phyloP scores from a whole-genome alignment of 2,797 vertebrate genomes.

The Poeciliopsis infans region DNA sequence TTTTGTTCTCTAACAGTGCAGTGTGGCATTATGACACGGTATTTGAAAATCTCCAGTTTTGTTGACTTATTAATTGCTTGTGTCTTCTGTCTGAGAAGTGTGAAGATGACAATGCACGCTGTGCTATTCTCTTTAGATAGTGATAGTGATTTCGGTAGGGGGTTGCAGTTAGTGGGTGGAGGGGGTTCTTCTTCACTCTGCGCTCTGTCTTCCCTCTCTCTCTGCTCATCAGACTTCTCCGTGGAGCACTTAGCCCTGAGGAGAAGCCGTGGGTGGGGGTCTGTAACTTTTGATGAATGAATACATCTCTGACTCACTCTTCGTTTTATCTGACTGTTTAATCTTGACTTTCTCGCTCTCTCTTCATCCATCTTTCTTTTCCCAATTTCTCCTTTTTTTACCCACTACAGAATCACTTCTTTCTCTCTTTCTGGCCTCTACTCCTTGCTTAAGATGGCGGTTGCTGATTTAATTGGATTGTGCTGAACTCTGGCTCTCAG shows the following conservation, averaged over 20 bases:
- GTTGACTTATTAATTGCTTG: slow-evolving; percentile 83
- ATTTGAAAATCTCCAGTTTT: slow-evolving; percentile 72
- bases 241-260: slow-evolving; percentile 81
- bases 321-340: slow-evolving; percentile 80
- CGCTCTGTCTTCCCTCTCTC: slow-evolving; percentile 40
- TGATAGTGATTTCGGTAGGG: slow-evolving; percentile 53
- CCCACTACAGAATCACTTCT: slow-evolving; percentile 54
- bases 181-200: slow-evolving; percentile 48
- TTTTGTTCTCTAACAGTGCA: slow-evolving; percentile 54
- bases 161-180: slow-evolving; percentile 53
- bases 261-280: slow-evolving; percentile 83
- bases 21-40: slow-evolving; percentile 51
- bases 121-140: slow-evolving; percentile 76
- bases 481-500: slow-evolving; percentile 78
- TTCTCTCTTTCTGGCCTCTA: slow-evolving; percentile 70
- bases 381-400: slow-evolving; percentile 57
- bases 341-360: slow-evolving; percentile 64
- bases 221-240: slow-evolving; percentile 74
- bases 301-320: slow-evolving; percentile 80
- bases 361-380: slow-evolving; percentile 37
- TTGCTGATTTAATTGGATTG: slow-evolving; percentile 81
- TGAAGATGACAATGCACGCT: slow-evolving; percentile 75
- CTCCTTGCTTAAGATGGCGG: slow-evolving; percentile 74
- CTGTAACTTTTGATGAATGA: slow-evolving; percentile 87
- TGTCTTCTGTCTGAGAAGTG: slow-evolving; percentile 73